A percentile compares a stretch with the other conserved stretches of the same genome.
Evolutionary conservation across 1,140 invertebrate species (phyloP).

Genomic region (Anastrepha obliqua): DNA sequence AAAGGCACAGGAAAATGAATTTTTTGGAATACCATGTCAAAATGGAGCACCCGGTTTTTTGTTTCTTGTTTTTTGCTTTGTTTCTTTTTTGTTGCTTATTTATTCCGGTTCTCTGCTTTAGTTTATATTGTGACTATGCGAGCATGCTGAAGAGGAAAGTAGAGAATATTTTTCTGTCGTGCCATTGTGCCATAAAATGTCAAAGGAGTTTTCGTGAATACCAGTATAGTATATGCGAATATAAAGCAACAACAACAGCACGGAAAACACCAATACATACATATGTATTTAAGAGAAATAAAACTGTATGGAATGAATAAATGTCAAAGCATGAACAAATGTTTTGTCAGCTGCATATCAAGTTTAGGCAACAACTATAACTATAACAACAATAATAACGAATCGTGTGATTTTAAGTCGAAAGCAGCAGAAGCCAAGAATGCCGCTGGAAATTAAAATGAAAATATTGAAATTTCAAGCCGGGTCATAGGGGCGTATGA

Average conservation of each 20-base stretch:
- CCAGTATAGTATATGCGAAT: not conserved
- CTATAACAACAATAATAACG: not conserved
- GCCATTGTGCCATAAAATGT: constrained; percentile 40
- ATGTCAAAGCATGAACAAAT: constrained; percentile 45
- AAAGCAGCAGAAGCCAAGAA: not conserved
- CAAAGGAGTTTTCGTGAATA: not conserved
- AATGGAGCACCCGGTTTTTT: not conserved
- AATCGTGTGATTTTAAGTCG: not conserved
- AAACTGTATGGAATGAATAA: not conserved
- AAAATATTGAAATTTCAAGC: constrained; percentile 18
- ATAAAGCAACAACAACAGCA: not conserved
- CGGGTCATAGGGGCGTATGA: constrained; percentile 15
- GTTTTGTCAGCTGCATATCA: constrained; percentile 21
- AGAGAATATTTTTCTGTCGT: constrained; percentile 20
- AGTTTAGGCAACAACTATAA: constrained; percentile 34
- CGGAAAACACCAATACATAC: not conserved
- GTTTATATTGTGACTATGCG: not conserved
- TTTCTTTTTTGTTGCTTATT: not conserved
- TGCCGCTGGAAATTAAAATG: not conserved
- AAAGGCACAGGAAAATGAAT: constrained; percentile 6
- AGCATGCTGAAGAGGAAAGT: not conserved
- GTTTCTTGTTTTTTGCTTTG: not conserved
- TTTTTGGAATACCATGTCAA: constrained; percentile 32
- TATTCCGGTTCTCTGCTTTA: not conserved
- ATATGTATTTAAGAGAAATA: not conserved